Evolutionary conservation across 2,113 vertebrate genomes (phyloP).

Genomic region (Eulacestoma nigropectus): DNA sequence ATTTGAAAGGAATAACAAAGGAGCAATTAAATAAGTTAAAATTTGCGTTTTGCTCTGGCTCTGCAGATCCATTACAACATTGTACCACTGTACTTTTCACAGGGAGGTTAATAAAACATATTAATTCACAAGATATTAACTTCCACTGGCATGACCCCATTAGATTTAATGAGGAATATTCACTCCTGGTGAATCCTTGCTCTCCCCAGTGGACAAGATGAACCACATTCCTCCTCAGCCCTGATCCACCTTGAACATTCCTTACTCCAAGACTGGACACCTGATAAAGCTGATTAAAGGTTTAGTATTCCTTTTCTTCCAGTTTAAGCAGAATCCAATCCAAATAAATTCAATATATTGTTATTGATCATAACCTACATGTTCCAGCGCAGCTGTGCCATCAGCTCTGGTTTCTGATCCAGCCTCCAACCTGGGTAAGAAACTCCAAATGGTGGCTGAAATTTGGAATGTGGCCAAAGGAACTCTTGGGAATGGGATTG

Average conservation of each 20-base stretch:
- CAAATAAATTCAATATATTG: not conserved
- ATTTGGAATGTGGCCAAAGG: not conserved
- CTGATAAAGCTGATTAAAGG: not conserved
- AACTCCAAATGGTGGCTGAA: not conserved
- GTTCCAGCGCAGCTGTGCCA: not conserved
- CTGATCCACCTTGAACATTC: not conserved
- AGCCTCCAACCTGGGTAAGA: not conserved
- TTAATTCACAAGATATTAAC: not conserved
- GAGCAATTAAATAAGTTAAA: not conserved
- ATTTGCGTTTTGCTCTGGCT: not conserved
- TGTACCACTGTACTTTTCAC: not conserved
- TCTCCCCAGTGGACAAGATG: not conserved
- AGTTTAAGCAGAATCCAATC: not conserved
- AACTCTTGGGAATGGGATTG: not conserved
- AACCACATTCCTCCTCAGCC: not conserved
- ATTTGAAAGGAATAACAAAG: not conserved
- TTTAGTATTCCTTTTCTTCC: not conserved
- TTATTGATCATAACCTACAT: fast-evolving
- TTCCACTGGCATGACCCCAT: not conserved
- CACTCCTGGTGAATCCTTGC: not conserved
- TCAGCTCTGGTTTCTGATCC: not conserved
- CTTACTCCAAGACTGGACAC: not conserved
- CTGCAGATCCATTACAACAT: not conserved
- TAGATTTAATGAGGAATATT: not conserved
- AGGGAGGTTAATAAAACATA: not conserved